Evolutionary conservation across 2,888 invertebrate species (phyloP).

Genomic region (Brachypterus glaber): DNA sequence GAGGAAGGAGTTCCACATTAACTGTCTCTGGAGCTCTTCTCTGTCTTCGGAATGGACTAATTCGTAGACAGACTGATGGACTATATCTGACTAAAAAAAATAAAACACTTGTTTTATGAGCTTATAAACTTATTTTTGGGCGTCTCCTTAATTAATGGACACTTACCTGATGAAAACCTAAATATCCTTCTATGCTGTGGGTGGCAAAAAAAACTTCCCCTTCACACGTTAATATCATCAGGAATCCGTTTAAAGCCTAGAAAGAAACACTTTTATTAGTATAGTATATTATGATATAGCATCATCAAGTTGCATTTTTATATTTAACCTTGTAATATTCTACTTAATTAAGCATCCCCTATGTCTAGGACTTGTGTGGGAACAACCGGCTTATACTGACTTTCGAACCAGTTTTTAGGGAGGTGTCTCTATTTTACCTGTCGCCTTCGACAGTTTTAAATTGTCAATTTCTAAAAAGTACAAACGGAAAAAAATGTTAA

Average conservation of each 20-base stretch:
- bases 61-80: conserved; percentile 98
- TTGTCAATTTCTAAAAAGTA: too few relatives aligned
- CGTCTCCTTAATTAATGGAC: not conserved
- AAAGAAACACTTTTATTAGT: too few relatives aligned
- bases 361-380: too few relatives aligned
- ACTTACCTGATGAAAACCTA: conserved; percentile 98
- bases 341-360: too few relatives aligned
- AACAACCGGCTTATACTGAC: too few relatives aligned
- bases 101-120: conserved; percentile 14
- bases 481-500: conserved; percentile 10
- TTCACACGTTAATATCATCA: conserved; percentile 96
- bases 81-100: conserved; percentile 89
- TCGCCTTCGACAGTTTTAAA: too few relatives aligned
- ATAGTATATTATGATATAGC: too few relatives aligned
- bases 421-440: too few relatives aligned
- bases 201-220: conserved; percentile 99
- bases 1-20: conserved; percentile 90
- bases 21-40: conserved; percentile 90
- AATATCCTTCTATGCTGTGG: conserved; percentile 98
- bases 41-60: conserved; percentile 98
- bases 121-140: conserved; percentile 2
- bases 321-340: too few relatives aligned
- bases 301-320: too few relatives aligned
- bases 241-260: conserved; percentile 97
- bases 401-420: too few relatives aligned